Base-by-base conservation (phyloP, 1,140 invertebrate species). In the roundworm (Caenorhabditis elegans) region DNA sequence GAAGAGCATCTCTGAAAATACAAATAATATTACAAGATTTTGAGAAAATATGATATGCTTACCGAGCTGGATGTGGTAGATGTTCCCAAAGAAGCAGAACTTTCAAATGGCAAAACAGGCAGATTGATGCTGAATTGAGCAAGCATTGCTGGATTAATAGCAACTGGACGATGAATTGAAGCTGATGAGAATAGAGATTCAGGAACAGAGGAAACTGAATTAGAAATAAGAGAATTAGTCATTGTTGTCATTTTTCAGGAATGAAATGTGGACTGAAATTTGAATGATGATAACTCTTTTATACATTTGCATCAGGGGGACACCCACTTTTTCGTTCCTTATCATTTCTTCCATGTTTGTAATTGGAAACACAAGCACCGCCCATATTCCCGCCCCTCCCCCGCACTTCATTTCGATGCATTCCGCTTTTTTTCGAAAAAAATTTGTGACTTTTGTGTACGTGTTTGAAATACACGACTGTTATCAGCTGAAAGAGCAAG, bases 1-100 rank as follows among this genome's bases (percentile, higher is more conserved):
- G 60, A 70, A 22, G 60, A 70, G 34, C 60, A 70, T 70, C 60
- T 70, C 60, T 70, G 60, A 22, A 70, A 43, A 70, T 70, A 10
- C 19, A 39, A 22, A 70, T 3, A 31, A 43, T 39, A 4, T 24
- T 24, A 17, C 6, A 34, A 15, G 10, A 15, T 6, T 6, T 39
- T 13, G 0, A 31, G 19, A 39, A 39, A 43, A 43, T 24, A 17
- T 19, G 34, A 10, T 31, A 39, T 5, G n/a, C 60, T 43, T 43
- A 70, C 60, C 34, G 60, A 70, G n/a, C 60, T 70, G 22, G 60
- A 70, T 31, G 60, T 70, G n/a, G 60, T 70, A 1, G 60, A 70
- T 34, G 26, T 60, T 31, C 53, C 53, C 0, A 60, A 15, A 22
- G 15, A 43, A 43, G 39, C n/a, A 1, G 22, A 53, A 22, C 60